Base-by-base conservation (phyloP, 1,140 invertebrate species). In the Scaptomyza montana region DNA sequence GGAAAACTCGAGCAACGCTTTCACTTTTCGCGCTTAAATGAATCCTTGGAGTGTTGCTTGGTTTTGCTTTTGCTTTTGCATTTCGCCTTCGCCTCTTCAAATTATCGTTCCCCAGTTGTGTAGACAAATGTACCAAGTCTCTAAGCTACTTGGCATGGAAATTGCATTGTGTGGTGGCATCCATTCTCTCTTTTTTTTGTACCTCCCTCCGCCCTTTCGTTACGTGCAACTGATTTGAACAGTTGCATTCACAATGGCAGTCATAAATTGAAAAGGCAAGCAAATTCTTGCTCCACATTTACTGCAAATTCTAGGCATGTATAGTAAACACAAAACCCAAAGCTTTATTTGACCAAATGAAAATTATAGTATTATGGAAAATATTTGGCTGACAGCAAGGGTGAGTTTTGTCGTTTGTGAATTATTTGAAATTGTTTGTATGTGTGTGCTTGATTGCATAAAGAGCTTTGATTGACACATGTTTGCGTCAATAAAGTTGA, bases 91-190 rank as follows among this genome's bases (percentile, higher is more conserved):
- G 33, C 63, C 71, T 74, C 60, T 65, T 68, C 74, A 80, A 86
- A 86, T 86, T 86, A 86, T 80, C 77, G 77, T 78, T 86, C 81
- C 81, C 81, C 61, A 85, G 81, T 65, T 66, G 80, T 59, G 50
- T 51, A 70, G 75, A 76, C 75, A 77, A 70, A 63, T 77, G 68
- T 50, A 54, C 68, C 55, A 76, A 64, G 68, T 71, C 72, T 78
- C 72, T 56, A 39, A 79, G 51, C 66, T 74, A 70, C 64, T 76
- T 49, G 60, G 67, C 50, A 67, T 65, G 63, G 46, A 74, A 75
- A 79, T 62, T 77, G 72, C 50, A 43, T 33, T 62, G 36, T 41
- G 53, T 25, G 28, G 21, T 7, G 36, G 19, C 36, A 43, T n/a
- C 41, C 45, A 41, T 12, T 55, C 7, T 36, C 33, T 36, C 33